Conservation (phyloP, 2,113 vertebrate genomes). For the Carassius carassius region DNA sequence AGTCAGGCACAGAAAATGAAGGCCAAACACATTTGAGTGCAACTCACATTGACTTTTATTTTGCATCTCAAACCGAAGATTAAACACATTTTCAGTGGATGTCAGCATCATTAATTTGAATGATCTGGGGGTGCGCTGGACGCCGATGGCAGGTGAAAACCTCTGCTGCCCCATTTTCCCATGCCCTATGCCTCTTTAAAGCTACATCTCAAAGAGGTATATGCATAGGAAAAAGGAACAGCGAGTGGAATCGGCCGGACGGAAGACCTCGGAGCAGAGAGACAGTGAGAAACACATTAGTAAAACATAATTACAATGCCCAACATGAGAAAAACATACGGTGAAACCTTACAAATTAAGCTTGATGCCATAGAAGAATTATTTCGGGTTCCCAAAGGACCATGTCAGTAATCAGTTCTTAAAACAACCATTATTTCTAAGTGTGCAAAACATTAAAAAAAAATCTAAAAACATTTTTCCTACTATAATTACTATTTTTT, state of each 20-base stretch:
- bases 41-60: slow-evolving; percentile 15
- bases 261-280: background rate
- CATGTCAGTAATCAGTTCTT: no score
- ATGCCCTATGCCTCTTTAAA: slow-evolving; percentile 98
- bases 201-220: slow-evolving; percentile 95
- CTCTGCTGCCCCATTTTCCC: slow-evolving; percentile 94
- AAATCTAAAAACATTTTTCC: background rate
- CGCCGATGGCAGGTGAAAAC: slow-evolving; percentile 61
- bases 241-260: slow-evolving; percentile 70
- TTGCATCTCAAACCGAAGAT: slow-evolving; percentile 7
- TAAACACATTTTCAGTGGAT: background rate
- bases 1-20: background rate
- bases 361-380: fast-evolving
- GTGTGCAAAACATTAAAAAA: background rate
- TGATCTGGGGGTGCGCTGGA: background rate
- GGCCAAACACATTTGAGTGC: slow-evolving; percentile 24
- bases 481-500: no score
- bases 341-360: background rate
- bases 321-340: background rate
- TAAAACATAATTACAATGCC: background rate
- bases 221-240: slow-evolving; percentile 99
- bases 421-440: background rate
- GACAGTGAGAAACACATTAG: slow-evolving; percentile 38
- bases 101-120: background rate
- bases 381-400: background rate